Evolutionary conservation across 2,797 vertebrate species (phyloP).

Genomic region (Cirrhinus mrigala): DNA sequence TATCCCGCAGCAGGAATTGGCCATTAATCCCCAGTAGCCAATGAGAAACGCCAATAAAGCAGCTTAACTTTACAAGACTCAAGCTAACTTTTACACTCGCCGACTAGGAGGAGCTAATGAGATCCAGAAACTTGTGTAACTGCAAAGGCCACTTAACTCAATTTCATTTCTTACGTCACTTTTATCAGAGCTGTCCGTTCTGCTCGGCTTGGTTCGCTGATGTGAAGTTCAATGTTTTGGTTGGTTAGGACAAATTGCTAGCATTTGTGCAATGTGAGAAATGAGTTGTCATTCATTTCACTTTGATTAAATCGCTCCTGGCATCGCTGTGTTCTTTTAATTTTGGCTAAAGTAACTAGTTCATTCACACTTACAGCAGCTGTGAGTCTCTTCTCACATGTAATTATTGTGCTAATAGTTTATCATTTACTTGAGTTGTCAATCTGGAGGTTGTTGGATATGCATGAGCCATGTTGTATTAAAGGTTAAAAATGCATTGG

Average conservation of each 20-base stretch:
- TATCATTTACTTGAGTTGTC: slow-evolving; percentile 17
- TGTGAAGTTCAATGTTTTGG: slow-evolving; percentile 26
- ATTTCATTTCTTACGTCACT: slow-evolving; percentile 47
- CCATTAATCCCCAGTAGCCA: slow-evolving; percentile 22
- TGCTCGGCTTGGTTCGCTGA: slow-evolving; percentile 30
- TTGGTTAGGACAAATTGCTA: slow-evolving; percentile 28
- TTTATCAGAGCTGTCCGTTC: slow-evolving; percentile 43
- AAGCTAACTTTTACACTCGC: slow-evolving; percentile 19
- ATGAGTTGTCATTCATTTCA: slow-evolving; percentile 36
- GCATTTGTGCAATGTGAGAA: slow-evolving; percentile 25
- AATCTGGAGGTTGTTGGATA: slow-evolving; percentile 23
- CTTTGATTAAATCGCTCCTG: slow-evolving; percentile 32
- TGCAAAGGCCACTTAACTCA: slow-evolving; percentile 26
- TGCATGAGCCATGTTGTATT: neutral
- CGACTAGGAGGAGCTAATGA: slow-evolving; percentile 18
- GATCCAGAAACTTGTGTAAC: slow-evolving; percentile 17
- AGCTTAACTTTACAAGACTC: slow-evolving; percentile 1
- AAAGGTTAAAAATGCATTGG: neutral
- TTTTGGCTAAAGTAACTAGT: slow-evolving; percentile 32
- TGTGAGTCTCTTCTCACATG: slow-evolving; percentile 32
- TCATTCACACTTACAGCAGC: slow-evolving; percentile 2
- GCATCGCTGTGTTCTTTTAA: slow-evolving; percentile 10
- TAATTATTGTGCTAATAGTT: slow-evolving; percentile 45
- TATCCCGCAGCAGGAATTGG: neutral
- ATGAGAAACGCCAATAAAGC: slow-evolving; percentile 31